Evolutionary conservation across 1,140 invertebrate genomes (phyloP).

Genomic region (Meteorus sp.): DNA sequence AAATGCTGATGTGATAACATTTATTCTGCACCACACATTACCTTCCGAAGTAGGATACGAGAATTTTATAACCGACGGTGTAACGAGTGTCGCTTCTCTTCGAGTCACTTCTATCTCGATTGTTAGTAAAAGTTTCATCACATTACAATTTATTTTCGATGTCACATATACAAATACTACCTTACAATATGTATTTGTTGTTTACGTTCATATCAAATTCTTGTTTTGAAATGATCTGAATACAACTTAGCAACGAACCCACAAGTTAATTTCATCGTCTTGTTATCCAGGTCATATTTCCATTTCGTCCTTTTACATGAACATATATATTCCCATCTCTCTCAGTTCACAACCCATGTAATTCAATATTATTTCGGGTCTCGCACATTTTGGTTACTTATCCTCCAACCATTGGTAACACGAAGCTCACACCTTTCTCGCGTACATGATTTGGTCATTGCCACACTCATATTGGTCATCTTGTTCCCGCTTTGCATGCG

Average conservation of each 20-base stretch:
- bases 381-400: background rate
- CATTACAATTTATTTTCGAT: too few species aligned
- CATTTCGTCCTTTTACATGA: too few species aligned
- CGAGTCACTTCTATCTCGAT: background rate
- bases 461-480: background rate
- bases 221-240: background rate
- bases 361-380: background rate
- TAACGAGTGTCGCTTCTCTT: background rate
- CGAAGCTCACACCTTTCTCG: slow-evolving; percentile 6
- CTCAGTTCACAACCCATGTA: background rate
- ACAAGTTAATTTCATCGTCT: too few species aligned
- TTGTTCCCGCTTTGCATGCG: background rate
- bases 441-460: slow-evolving; percentile 4
- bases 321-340: background rate
- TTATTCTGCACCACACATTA: background rate
- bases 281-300: too few species aligned
- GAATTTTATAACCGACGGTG: background rate
- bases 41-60: background rate
- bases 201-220: background rate
- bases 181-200: background rate
- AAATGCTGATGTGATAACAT: too few species aligned
- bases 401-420: slow-evolving; percentile 5
- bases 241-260: too few species aligned
- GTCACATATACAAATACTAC: too few species aligned
- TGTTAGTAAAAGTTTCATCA: background rate